Percentiles rank a stretch among this genome's conserved stretches.
Conservation (phyloP, 1,140 invertebrate species). For the Dendroctonus valens region DNA sequence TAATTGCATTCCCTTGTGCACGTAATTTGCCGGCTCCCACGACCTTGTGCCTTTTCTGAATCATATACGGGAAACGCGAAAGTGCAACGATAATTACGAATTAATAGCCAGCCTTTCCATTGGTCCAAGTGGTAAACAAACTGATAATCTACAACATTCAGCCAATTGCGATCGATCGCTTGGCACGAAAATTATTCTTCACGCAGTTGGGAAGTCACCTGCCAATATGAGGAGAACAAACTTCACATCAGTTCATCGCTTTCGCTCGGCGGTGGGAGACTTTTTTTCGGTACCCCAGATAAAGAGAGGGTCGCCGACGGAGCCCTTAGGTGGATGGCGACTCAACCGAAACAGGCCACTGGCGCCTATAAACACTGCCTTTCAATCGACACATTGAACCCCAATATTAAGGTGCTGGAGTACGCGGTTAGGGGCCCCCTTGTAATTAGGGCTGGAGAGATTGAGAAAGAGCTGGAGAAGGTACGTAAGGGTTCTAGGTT, state of each 20-base stretch:
- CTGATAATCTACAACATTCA: slow-evolving; percentile 2
- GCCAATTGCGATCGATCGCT: slow-evolving; percentile 7
- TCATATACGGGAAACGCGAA: background rate
- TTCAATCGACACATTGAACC: slow-evolving; percentile 86
- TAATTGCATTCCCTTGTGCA: background rate
- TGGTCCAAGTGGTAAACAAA: background rate
- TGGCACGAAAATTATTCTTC: background rate
- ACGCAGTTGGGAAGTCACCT: background rate
- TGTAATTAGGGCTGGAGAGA: slow-evolving; percentile 81
- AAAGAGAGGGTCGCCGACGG: background rate
- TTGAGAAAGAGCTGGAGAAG: slow-evolving; percentile 79
- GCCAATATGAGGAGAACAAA: slow-evolving; percentile 12
- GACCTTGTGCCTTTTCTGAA: slow-evolving; percentile 3
- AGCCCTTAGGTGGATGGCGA: slow-evolving; percentile 6
- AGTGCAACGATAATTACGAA: slow-evolving; percentile 4
- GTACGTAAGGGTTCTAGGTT: slow-evolving; percentile 50
- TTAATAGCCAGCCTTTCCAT: background rate
- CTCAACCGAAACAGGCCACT: background rate
- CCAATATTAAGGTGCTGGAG: slow-evolving; percentile 89
- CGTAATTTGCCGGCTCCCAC: background rate
- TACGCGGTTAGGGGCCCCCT: slow-evolving; percentile 90
- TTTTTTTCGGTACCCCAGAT: slow-evolving; percentile 3
- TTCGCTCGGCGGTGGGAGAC: slow-evolving; percentile 10
- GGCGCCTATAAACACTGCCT: slow-evolving; percentile 48
- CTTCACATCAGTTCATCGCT: slow-evolving; percentile 25